Evolutionary conservation across 2,797 vertebrate species (phyloP).

Genomic region (Streptopelia turtur): DNA sequence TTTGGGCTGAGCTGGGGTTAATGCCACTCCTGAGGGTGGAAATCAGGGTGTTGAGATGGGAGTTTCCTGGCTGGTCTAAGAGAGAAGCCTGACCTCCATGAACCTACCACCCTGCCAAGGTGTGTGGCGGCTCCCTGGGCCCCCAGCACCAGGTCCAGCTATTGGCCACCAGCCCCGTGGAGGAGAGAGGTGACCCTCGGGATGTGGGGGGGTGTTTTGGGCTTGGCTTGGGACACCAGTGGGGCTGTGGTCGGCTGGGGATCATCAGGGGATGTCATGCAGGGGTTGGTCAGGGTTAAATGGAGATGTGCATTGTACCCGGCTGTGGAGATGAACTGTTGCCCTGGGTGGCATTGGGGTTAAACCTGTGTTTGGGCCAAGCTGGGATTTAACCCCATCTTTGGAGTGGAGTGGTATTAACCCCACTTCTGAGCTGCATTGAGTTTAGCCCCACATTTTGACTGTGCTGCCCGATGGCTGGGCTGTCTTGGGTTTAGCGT

Average conservation of each 20-base stretch:
- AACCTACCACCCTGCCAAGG: background rate
- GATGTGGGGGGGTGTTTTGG: background rate
- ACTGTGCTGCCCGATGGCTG: background rate
- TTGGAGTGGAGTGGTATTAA: background rate
- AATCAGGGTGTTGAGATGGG: background rate
- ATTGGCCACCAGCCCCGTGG: background rate
- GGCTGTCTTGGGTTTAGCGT: background rate
- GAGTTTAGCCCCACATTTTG: background rate
- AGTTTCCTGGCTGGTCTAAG: background rate
- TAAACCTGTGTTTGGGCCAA: background rate
- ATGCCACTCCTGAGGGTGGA: too few relatives aligned
- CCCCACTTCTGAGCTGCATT: background rate
- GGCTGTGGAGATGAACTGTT: background rate
- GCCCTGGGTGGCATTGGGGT: accelerated
- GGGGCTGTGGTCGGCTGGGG: background rate
- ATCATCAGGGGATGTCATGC: background rate
- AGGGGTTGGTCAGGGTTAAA: background rate
- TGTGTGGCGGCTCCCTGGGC: background rate
- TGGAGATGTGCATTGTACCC: background rate
- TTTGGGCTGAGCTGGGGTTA: too few relatives aligned
- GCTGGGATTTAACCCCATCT: background rate
- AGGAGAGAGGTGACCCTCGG: background rate
- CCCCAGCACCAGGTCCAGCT: background rate
- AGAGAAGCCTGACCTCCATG: background rate
- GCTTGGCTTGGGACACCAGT: background rate